Percentiles rank a stretch among this genome's conserved stretches.
These are phyloP conservation scores for Drosophila bifasciata DNA, from an alignment of 1,140 invertebrate genomes.

Conservation along the genomic window DNA sequence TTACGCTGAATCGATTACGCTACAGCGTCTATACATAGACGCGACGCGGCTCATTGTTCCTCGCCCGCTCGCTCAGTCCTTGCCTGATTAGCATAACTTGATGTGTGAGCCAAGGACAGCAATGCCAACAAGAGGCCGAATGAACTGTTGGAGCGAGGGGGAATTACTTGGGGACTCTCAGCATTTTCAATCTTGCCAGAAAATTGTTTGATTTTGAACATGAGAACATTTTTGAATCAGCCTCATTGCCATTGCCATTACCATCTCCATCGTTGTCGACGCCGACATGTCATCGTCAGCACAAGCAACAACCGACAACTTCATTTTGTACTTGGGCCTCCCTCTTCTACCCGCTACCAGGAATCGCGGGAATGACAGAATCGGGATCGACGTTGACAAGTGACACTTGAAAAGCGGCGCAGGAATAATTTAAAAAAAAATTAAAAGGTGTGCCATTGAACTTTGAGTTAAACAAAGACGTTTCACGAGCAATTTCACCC, in stretches of 20 bases:
- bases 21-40: no score
- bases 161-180: background rate
- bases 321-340: conserved; percentile 51
- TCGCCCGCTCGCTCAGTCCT: conserved; percentile 25
- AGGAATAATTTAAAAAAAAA: conserved; percentile 25
- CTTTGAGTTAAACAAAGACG: conserved; percentile 17
- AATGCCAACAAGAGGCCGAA: background rate
- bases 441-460: conserved; percentile 53
- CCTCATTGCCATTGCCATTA: background rate
- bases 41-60: conserved; percentile 21
- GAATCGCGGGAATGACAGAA: no score
- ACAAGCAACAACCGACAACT: conserved; percentile 48
- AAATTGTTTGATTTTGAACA: conserved; percentile 61
- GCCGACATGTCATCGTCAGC: conserved; percentile 64
- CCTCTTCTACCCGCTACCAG: background rate
- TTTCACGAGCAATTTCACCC: background rate
- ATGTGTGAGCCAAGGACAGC: conserved; percentile 59
- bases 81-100: conserved; percentile 74
- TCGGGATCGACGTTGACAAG: conserved; percentile 1
- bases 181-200: conserved; percentile 48
- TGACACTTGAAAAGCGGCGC: conserved; percentile 55
- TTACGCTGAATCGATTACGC: conserved; percentile 70
- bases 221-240: conserved; percentile 58
- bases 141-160: no score
- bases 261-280: conserved; percentile 2